These are phyloP conservation scores for Manis crassicaudata DNA, from an alignment of 2,797 vertebrate species.

Conservation along the genomic window DNA sequence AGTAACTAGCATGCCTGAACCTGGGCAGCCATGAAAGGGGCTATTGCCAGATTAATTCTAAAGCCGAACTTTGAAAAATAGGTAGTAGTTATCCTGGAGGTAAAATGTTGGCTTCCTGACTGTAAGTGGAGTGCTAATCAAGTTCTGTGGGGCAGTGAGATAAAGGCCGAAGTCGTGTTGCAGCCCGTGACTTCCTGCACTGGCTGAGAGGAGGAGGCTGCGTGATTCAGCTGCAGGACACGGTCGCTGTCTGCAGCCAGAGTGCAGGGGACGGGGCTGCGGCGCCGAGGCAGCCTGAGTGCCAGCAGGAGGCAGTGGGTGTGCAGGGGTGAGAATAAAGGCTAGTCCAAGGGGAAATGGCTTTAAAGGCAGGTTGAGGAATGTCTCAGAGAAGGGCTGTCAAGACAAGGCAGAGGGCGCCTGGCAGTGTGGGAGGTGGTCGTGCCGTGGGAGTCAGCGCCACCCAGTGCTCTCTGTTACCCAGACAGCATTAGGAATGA, in stretches of 20 bases:
- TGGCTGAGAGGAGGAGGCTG: neutral
- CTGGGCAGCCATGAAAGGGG: neutral
- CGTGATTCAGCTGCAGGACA: no score
- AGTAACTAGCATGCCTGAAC: neutral
- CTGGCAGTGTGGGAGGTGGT: neutral
- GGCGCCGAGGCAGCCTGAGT: neutral
- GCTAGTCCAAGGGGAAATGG: fast-evolving
- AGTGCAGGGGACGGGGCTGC: no score
- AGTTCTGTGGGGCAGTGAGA: neutral
- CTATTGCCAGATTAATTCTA: neutral
- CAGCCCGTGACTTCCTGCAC: neutral
- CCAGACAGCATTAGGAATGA: neutral
- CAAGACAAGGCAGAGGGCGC: fast-evolving
- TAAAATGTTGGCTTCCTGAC: neutral
- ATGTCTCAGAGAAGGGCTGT: neutral
- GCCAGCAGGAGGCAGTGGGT: neutral
- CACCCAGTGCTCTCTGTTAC: neutral
- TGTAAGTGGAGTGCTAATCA: neutral
- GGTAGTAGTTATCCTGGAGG: neutral
- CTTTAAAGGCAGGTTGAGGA: neutral
- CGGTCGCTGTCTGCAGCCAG: no score
- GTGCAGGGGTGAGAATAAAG: neutral
- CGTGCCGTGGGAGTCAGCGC: fast-evolving
- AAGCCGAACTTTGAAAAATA: neutral
- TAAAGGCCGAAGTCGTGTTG: neutral